Evolutionary conservation across 2,113 vertebrate species (phyloP), one percentile per base, ranked within the genome.

Genomic region (Callospermophilus lateralis): DNA sequence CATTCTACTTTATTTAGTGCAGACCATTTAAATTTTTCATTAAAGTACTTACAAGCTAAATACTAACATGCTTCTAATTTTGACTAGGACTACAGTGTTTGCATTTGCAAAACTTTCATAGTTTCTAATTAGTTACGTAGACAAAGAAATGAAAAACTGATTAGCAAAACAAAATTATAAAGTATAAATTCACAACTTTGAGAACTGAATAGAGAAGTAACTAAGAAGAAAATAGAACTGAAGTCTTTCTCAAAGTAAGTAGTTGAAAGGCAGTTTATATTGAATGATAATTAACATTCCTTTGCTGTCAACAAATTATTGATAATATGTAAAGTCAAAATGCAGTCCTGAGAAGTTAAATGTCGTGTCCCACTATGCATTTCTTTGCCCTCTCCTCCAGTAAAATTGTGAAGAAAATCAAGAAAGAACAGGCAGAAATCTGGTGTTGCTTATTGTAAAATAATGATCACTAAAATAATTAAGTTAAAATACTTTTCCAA

Each of bases 121-220:
- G 11, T 55, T 80, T 87, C 72, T 81, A 80, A 80, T 70, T 84
- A 24, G n/a, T 84, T 65, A 84, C 30, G 2, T 24, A 70, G 58
- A 84, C 51, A 88, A 90, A 92, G 67, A 92, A 61, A 89, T n/a
- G 48, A 24, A 83, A 87, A 73, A 73, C 32, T 84, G 86, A 84
- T 70, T 84, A 93, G n/a, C 9, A 37, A 94, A 96, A 48, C 17
- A 93, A 79, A 96, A 84, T 55, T 73, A 67, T 58, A 16, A 83
- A 48, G 4, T 53, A 9, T 17, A 51, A 85, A 83, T 79, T 91
- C 28, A 63, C 32, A 58, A 42, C 22, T 67, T 84, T 72, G 80
- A 72, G 12, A 84, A 81, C 10, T 67, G n/a, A 78, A 86, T 88
- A 76, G 22, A 39, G 93, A 81, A 17, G 3, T 51, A 48, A 48